Conservation (phyloP, 1,140 invertebrate species). For the Thaumatotibia leucotreta region DNA sequence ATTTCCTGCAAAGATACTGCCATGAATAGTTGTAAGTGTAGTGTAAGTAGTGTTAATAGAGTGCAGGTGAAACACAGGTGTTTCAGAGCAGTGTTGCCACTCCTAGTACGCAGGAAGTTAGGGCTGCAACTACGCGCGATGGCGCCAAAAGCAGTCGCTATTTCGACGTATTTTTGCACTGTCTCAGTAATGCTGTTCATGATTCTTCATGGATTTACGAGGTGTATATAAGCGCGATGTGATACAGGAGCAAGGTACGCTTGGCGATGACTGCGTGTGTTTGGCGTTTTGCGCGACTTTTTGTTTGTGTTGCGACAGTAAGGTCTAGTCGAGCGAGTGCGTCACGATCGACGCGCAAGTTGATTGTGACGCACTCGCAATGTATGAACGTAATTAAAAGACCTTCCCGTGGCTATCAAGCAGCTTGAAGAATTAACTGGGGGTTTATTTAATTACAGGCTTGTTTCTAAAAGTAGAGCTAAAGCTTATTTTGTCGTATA, state of each 20-base stretch:
- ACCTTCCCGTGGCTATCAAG: slow-evolving; percentile 1
- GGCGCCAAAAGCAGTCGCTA: slow-evolving; percentile 3
- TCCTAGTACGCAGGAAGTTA: slow-evolving; percentile 45
- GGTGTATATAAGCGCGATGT: slow-evolving; percentile 6
- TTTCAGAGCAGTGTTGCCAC: background rate
- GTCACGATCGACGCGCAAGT: background rate
- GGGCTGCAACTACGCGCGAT: slow-evolving; percentile 16
- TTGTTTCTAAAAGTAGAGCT: background rate
- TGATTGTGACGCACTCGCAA: background rate
- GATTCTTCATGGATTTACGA: slow-evolving; percentile 5
- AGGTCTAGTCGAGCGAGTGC: background rate
- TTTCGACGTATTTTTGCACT: slow-evolving; percentile 2
- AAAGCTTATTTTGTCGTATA: background rate
- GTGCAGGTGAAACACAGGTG: slow-evolving; percentile 14
- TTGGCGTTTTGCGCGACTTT: background rate
- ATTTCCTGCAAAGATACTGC: slow-evolving; percentile 52
- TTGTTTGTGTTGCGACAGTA: background rate
- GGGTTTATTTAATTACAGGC: background rate
- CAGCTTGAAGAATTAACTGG: slow-evolving; percentile 4
- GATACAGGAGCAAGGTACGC: slow-evolving; percentile 3
- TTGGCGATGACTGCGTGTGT: background rate
- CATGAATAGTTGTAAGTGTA: slow-evolving; percentile 57
- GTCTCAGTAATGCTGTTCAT: slow-evolving; percentile 5
- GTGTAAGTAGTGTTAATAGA: slow-evolving; percentile 33
- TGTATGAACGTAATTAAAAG: background rate